A percentile compares a stretch with the other conserved stretches of the same genome.
Conservation (phyloP, 2,888 invertebrate genomes). For the Andricus curvator region DNA sequence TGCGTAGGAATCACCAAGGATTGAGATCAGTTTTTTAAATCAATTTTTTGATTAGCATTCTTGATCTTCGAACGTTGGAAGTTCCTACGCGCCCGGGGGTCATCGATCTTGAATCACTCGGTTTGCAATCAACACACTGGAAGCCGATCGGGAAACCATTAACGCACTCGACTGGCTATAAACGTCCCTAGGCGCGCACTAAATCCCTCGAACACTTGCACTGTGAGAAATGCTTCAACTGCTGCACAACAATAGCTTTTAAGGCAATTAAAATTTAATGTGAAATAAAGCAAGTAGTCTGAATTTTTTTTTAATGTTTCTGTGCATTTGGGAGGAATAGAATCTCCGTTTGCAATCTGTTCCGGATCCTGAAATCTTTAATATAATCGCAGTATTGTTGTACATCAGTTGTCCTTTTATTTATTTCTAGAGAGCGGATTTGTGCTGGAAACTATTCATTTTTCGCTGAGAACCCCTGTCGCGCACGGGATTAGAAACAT, state of each 20-base stretch:
- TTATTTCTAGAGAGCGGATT: neutral
- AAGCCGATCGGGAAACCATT: constrained; percentile 63
- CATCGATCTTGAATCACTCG: constrained; percentile 51
- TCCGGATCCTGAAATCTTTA: neutral
- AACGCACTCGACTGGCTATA: constrained; percentile 52
- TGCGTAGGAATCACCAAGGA: neutral
- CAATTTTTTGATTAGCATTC: neutral
- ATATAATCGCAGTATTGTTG: neutral
- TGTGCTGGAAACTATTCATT: neutral
- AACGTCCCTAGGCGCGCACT: constrained; percentile 27
- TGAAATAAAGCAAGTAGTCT: too few relatives aligned
- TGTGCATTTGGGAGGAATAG: neutral
- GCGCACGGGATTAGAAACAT: neutral
- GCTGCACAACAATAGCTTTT: constrained; percentile 25
- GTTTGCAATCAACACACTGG: constrained; percentile 60
- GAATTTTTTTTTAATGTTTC: neutral
- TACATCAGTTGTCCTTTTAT: neutral
- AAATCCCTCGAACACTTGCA: constrained; percentile 23
- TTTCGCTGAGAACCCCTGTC: neutral
- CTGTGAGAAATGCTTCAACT: constrained; percentile 14
- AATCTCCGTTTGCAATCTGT: neutral
- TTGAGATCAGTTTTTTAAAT: neutral
- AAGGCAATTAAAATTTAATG: neutral
- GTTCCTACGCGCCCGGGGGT: constrained; percentile 51
- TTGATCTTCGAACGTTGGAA: neutral